A percentile compares a stretch with the other conserved stretches of the same genome.
Conservation (phyloP, 2,797 vertebrate species). For the Brachyrhaphis roseni region DNA sequence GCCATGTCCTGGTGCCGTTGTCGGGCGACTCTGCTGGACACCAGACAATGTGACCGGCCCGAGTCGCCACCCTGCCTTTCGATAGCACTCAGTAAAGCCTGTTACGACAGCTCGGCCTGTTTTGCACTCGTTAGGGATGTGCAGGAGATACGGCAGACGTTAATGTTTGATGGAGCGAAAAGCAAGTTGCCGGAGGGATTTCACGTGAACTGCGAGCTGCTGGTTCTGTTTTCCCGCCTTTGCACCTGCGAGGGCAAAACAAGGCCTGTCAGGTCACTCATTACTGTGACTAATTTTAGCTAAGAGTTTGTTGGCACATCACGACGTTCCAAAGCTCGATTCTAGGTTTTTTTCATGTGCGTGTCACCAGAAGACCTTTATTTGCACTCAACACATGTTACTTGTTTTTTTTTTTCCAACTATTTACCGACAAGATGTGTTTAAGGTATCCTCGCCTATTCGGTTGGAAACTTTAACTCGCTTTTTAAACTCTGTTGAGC, state of each 20-base stretch:
- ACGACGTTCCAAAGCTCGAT: slow-evolving; percentile 12
- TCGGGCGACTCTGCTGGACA: background rate
- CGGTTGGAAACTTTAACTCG: background rate
- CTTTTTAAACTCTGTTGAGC: background rate
- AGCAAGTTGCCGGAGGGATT: background rate
- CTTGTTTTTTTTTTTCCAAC: background rate
- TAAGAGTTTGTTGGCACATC: slow-evolving; percentile 13
- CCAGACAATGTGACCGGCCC: background rate
- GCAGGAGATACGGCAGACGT: slow-evolving; percentile 15
- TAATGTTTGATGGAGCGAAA: background rate
- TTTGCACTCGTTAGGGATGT: slow-evolving; percentile 10
- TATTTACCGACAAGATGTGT: background rate
- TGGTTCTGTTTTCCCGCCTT: slow-evolving; percentile 2
- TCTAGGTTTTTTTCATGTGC: background rate
- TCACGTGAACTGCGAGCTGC: background rate
- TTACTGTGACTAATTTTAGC: slow-evolving; percentile 7
- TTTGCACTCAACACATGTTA: slow-evolving; percentile 8
- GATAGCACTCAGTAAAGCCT: background rate
- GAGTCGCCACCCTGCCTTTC: background rate
- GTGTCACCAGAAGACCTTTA: slow-evolving; percentile 2
- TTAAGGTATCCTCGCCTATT: background rate
- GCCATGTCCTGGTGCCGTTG: background rate
- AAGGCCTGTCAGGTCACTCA: slow-evolving; percentile 7
- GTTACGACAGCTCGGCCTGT: slow-evolving; percentile 9
- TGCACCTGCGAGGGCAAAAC: slow-evolving; percentile 3